These are phyloP conservation scores for Cephus pygmeus DNA, from an alignment of 2,888 invertebrate species.

Conservation along the genomic window DNA sequence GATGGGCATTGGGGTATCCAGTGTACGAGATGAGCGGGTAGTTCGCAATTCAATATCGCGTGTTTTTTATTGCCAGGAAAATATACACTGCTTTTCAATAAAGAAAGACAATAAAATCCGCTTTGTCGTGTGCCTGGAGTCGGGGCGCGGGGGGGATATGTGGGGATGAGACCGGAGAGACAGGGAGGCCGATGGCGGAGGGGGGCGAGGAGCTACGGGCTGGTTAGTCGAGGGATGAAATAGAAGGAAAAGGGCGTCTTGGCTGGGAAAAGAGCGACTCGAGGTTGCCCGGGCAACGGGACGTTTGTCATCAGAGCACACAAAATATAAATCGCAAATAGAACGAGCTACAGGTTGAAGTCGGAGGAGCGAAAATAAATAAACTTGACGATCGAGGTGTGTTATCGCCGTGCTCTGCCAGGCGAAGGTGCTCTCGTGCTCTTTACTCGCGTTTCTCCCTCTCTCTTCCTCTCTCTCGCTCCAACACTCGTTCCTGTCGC, in stretches of 20 bases:
- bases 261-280: not conserved
- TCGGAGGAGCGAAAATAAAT: constrained; percentile 34
- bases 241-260: constrained; percentile 6
- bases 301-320: constrained; percentile 38
- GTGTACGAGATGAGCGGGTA: not conserved
- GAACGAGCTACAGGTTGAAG: constrained; percentile 44
- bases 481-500: not conserved
- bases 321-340: constrained; percentile 45
- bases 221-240: not conserved
- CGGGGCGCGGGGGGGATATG: not conserved
- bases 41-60: constrained; percentile 15
- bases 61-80: constrained; percentile 18
- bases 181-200: not conserved
- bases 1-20: not conserved
- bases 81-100: constrained; percentile 16
- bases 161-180: not conserved
- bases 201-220: not conserved
- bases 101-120: constrained; percentile 21
- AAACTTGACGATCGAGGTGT: constrained; percentile 12
- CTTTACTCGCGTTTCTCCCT: constrained; percentile 18
- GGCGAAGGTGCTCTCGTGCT: constrained; percentile 17
- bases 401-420: constrained; percentile 1
- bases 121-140: constrained; percentile 7
- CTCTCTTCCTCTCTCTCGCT: constrained; percentile 8
- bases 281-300: constrained; percentile 16